These are phyloP conservation scores for Sisyra terminalis DNA, from an alignment of 2,888 invertebrate genomes.

Conservation along the genomic window DNA sequence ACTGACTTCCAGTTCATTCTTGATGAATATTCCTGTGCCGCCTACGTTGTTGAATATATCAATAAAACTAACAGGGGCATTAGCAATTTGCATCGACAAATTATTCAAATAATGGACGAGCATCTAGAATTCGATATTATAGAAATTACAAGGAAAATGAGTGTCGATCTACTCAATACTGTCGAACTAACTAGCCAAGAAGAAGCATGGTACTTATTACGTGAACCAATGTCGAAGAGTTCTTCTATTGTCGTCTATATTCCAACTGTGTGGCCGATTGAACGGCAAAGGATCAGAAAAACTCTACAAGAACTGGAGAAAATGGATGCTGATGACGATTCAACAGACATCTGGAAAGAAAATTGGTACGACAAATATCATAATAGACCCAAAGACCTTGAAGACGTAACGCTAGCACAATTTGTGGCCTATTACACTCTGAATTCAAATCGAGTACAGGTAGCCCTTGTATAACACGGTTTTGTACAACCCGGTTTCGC, in stretches of 20 bases:
- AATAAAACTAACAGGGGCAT: slow-evolving; percentile 23
- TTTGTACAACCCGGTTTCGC: too few relatives aligned
- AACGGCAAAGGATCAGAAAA: slow-evolving; percentile 21
- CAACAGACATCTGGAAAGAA: slow-evolving; percentile 25
- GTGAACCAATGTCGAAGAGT: slow-evolving; percentile 24
- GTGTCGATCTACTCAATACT: slow-evolving; percentile 19
- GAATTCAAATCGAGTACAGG: background rate
- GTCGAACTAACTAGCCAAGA: slow-evolving; percentile 24
- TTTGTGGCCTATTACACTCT: slow-evolving; percentile 20
- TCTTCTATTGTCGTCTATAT: slow-evolving; percentile 19
- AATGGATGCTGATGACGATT: slow-evolving; percentile 15
- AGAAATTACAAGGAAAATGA: slow-evolving; percentile 17
- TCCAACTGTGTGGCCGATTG: slow-evolving; percentile 16
- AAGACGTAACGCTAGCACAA: slow-evolving; percentile 21
- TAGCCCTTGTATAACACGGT: too few relatives aligned
- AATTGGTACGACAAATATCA: slow-evolving; percentile 25
- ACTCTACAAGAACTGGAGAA: slow-evolving; percentile 19
- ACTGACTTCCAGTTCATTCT: slow-evolving; percentile 23
- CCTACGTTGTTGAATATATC: slow-evolving; percentile 24
- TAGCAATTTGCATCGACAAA: slow-evolving; percentile 20
- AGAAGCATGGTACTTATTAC: slow-evolving; percentile 27
- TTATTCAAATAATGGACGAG: slow-evolving; percentile 19
- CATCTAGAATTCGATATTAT: slow-evolving; percentile 21
- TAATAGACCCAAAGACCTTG: slow-evolving; percentile 20
- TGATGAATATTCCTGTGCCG: slow-evolving; percentile 25